These are phyloP conservation scores for Brachypodius melanocephalos DNA, from an alignment of 2,113 vertebrate species.

Conservation along the genomic window DNA sequence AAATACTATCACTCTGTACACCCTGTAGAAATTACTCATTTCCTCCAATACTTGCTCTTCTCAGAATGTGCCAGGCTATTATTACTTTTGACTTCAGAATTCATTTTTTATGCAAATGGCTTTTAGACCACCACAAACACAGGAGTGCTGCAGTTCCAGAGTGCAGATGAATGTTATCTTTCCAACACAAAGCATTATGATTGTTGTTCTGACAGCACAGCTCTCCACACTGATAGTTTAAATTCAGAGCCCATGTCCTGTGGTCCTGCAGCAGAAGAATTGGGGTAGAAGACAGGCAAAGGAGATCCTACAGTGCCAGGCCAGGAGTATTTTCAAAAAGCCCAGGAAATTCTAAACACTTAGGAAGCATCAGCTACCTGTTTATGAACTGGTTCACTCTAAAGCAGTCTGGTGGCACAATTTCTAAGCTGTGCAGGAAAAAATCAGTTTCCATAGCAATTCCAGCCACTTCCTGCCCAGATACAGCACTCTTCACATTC, in stretches of 20 bases:
- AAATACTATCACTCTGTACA: not conserved
- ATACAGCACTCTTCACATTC: not conserved
- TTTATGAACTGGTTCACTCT: not conserved
- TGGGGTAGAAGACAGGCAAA: not conserved
- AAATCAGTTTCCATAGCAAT: slow-evolving; percentile 66
- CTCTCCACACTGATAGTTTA: not conserved
- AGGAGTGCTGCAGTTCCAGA: not conserved
- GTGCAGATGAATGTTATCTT: not conserved
- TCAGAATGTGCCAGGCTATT: not conserved
- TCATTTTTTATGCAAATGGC: slow-evolving; percentile 7
- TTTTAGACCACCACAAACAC: not conserved
- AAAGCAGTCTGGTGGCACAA: not conserved
- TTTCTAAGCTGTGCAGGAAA: not conserved
- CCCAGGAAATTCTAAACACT: not conserved
- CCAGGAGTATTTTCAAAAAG: not conserved
- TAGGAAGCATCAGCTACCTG: not conserved
- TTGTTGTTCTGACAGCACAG: not conserved
- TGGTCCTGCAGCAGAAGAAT: not conserved
- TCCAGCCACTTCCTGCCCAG: slow-evolving; percentile 16
- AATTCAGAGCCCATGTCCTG: not conserved
- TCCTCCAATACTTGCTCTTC: not conserved
- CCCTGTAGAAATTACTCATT: not conserved
- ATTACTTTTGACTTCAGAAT: not conserved
- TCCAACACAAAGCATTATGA: not conserved
- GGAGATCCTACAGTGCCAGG: not conserved